phyloP scores from a whole-genome alignment of 2,888 invertebrate species.

The Megamerina dolium region DNA sequence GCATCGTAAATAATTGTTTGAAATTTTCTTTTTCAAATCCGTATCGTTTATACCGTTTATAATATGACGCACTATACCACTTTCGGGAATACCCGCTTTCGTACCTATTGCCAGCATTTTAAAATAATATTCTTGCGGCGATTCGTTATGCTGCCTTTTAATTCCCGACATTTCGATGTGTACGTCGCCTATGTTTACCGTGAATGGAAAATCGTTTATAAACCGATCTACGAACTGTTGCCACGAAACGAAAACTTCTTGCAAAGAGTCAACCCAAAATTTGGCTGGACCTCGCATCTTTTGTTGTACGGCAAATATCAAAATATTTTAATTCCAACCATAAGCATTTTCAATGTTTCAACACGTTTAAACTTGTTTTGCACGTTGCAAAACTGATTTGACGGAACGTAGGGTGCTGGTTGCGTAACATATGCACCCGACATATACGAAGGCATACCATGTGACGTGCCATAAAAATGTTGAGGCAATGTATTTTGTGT shows the following conservation, averaged over 20 bases:
- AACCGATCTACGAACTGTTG: constrained; percentile 10
- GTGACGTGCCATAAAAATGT: no score
- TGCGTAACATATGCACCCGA: no score
- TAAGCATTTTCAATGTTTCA: constrained; percentile 12
- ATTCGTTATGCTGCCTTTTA: constrained; percentile 6
- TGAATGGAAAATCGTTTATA: constrained; percentile 13
- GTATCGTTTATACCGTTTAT: constrained; percentile 18
- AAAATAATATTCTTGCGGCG: constrained; percentile 13
- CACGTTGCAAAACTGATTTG: no score
- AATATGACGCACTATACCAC: constrained; percentile 16
- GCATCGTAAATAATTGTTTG: no score
- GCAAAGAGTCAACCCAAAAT: constrained; percentile 17
- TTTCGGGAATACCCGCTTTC: constrained; percentile 13
- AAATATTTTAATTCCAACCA: background rate
- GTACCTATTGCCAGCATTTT: constrained; percentile 15
- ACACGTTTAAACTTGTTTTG: constrained; percentile 2
- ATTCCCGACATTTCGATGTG: constrained; percentile 15
- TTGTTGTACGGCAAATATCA: background rate
- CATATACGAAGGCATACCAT: no score
- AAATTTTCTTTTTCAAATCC: no score
- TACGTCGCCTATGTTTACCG: constrained; percentile 15
- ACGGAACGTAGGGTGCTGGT: no score
- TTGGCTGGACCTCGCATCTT: constrained; percentile 14
- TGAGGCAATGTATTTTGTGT: no score
- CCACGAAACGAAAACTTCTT: constrained; percentile 14